phyloP scores from a whole-genome alignment of 1,140 invertebrate genomes.

The Semibalanus balanoides region DNA sequence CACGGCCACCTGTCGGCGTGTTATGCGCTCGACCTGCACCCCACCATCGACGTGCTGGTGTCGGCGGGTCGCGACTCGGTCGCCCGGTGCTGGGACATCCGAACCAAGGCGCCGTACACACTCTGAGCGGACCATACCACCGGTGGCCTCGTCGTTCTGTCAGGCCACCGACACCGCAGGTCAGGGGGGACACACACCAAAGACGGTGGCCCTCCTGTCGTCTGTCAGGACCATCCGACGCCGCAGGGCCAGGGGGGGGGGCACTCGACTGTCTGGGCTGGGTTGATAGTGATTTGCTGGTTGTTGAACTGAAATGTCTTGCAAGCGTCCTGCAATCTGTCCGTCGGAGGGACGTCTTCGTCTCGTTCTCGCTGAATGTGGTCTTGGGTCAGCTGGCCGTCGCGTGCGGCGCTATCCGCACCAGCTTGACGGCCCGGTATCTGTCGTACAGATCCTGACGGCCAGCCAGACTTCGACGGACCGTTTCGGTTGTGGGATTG shows the following conservation, averaged over 20 bases:
- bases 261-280: too few species aligned
- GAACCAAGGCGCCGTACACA: constrained; percentile 96
- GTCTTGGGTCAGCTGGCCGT: too few species aligned
- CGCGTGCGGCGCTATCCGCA: too few species aligned
- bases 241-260: too few species aligned
- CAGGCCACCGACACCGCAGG: constrained; percentile 89
- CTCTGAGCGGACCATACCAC: constrained; percentile 92
- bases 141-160: constrained; percentile 76
- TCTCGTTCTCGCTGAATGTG: too few species aligned
- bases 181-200: too few species aligned
- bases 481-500: constrained; percentile 96
- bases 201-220: too few species aligned
- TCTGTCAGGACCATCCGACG: too few species aligned
- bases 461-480: constrained; percentile 52
- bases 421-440: background rate
- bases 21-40: constrained; percentile 86
- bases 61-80: constrained; percentile 90
- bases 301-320: too few species aligned
- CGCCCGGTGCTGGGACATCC: constrained; percentile 95
- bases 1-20: constrained; percentile 97
- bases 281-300: too few species aligned
- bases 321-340: too few species aligned
- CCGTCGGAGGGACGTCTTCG: too few species aligned
- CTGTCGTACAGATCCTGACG: constrained; percentile 39
- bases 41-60: constrained; percentile 86